Conservation (phyloP, 2,888 invertebrate species). For the Tetramorium bicarinatum region DNA sequence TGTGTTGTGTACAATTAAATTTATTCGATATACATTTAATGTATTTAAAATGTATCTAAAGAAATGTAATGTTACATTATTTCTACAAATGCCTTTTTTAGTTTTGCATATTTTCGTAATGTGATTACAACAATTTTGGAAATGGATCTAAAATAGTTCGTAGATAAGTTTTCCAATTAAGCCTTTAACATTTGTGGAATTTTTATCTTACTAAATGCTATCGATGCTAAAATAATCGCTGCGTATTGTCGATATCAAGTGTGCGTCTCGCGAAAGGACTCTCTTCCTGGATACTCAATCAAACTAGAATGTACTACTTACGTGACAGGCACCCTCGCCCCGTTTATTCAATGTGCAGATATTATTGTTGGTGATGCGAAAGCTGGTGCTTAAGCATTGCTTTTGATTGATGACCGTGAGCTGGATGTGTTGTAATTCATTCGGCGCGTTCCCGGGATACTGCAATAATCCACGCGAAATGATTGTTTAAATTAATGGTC, state of each 20-base stretch:
- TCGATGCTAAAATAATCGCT: conserved; percentile 6
- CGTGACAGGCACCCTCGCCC: conserved; percentile 90
- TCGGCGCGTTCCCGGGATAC: conserved; percentile 88
- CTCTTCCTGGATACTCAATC: conserved; percentile 58
- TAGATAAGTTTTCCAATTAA: background rate
- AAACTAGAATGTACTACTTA: conserved; percentile 84
- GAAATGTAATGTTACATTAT: background rate
- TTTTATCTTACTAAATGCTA: conserved; percentile 1
- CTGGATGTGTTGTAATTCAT: conserved; percentile 88
- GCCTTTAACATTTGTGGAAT: background rate
- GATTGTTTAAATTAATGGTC: background rate
- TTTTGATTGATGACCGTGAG: conserved; percentile 87
- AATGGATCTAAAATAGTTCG: background rate
- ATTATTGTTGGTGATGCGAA: conserved; percentile 87
- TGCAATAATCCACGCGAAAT: conserved; percentile 73
- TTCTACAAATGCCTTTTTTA: background rate
- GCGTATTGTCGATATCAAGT: background rate
- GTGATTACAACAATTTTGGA: background rate
- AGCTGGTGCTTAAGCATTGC: conserved; percentile 84
- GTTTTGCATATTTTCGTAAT: background rate
- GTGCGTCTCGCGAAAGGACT: conserved; percentile 31
- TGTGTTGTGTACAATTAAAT: background rate
- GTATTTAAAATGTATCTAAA: background rate
- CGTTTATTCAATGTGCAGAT: conserved; percentile 88
- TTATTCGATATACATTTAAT: background rate